These are phyloP conservation scores for Ptilodon capucinus DNA, from an alignment of 2,888 invertebrate genomes.

Conservation along the genomic window DNA sequence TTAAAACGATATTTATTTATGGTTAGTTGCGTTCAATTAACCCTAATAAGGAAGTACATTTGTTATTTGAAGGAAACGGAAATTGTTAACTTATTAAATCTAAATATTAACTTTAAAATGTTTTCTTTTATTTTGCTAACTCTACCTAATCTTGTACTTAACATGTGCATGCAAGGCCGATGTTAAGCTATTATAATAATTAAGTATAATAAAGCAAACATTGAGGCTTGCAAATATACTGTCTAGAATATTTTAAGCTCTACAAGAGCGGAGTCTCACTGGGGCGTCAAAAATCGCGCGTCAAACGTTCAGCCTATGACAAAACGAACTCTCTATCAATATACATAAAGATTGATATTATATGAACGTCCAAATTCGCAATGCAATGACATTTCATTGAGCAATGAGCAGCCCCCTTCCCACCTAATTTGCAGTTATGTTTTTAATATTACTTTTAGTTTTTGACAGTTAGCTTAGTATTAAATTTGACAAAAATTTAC, in stretches of 20 bases:
- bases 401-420: too few species aligned
- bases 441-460: too few species aligned
- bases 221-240: not conserved
- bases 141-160: constrained; percentile 29
- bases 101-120: not conserved
- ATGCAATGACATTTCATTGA: too few species aligned
- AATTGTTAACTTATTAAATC: not conserved
- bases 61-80: not conserved
- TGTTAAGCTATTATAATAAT: constrained; percentile 39
- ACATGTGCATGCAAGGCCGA: constrained; percentile 42
- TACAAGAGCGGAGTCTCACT: too few species aligned
- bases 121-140: constrained; percentile 21
- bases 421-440: too few species aligned
- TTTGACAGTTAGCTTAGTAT: too few species aligned
- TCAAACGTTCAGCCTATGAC: too few species aligned
- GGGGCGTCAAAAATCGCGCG: too few species aligned
- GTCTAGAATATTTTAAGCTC: not conserved
- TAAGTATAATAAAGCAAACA: constrained; percentile 28
- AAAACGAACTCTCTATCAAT: too few species aligned
- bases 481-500: too few species aligned
- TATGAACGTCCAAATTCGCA: too few species aligned
- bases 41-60: not conserved
- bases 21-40: not conserved
- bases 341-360: too few species aligned
- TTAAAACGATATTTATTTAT: not conserved